These are phyloP conservation scores for Parnassius orleans DNA, from an alignment of 2,888 invertebrate genomes.

Conservation along the genomic window DNA sequence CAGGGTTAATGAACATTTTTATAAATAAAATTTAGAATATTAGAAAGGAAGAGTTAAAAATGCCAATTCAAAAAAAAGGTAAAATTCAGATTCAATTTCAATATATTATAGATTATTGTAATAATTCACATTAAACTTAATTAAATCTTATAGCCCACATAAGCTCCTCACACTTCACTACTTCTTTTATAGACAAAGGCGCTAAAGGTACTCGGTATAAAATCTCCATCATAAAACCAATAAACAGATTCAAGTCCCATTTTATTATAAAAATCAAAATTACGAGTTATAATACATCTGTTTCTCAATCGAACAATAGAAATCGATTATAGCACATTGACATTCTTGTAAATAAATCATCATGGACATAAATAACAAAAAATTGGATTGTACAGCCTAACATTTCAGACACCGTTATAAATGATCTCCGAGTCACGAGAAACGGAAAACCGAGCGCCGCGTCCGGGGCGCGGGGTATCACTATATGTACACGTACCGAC, in stretches of 20 bases:
- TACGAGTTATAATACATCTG: slow-evolving; percentile 80
- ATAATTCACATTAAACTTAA: slow-evolving; percentile 81
- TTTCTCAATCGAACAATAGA: slow-evolving; percentile 76
- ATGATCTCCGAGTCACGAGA: slow-evolving; percentile 40
- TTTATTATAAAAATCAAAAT: slow-evolving; percentile 82
- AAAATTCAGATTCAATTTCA: slow-evolving; percentile 80
- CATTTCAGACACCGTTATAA: slow-evolving; percentile 42
- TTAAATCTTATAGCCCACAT: slow-evolving; percentile 78
- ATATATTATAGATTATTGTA: slow-evolving; percentile 81
- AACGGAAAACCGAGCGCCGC: slow-evolving; percentile 33
- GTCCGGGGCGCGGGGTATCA: slow-evolving; percentile 52
- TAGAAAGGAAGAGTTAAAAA: slow-evolving; percentile 52
- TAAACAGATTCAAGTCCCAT: slow-evolving; percentile 81
- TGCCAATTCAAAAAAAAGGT: slow-evolving; percentile 78
- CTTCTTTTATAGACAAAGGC: slow-evolving; percentile 71
- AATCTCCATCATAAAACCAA: slow-evolving; percentile 80
- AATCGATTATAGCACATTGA: slow-evolving; percentile 76
- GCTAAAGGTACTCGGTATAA: slow-evolving; percentile 80
- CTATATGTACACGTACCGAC: slow-evolving; percentile 61
- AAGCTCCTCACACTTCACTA: slow-evolving; percentile 74
- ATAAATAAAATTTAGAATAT: slow-evolving; percentile 41
- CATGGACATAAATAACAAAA: slow-evolving; percentile 76
- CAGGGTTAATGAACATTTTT: slow-evolving; percentile 3
- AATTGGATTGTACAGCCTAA: slow-evolving; percentile 61
- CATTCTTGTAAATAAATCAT: slow-evolving; percentile 73